Evolutionary conservation across 1,140 invertebrate species (phyloP), one percentile per base, ranked within the genome.

Genomic region (Mycetomoellerius zeteki): DNA sequence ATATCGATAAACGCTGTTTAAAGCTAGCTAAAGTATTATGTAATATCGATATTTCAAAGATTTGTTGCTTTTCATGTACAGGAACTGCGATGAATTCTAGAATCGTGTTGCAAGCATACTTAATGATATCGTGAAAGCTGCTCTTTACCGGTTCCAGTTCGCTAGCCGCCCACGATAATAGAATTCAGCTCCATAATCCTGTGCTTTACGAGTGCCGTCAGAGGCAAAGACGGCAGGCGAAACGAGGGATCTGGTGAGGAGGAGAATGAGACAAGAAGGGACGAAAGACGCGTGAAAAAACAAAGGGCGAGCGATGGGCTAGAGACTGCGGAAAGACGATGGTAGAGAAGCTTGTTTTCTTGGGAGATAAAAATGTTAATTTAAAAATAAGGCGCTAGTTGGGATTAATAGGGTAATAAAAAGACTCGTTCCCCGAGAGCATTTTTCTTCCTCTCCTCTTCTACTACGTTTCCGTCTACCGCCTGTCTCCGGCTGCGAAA

Each of bases 351-450:
- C 91, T 93, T 94, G 93, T 94, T 93, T 93, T 93, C 91, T 89
- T 86, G 65, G 84, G 89, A 93, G 91, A 94, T 94, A 94, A 94
- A 94, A 94, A 94, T 94, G 94, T 94, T 94, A 94, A 94, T 94
- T 94, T 94, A 93, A 94, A 94, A 94, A 94, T 94, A 94, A 94
- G 92, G 93, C 89, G 92, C 94, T 94, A 94, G 93, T 94, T 94
- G 93, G 92, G 90, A 94, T 94, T 94, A 94, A 94, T 94, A 94
- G 94, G 92, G 89, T 92, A 94, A 93, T 94, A 94, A 94, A 94
- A 94, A 93, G 91, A 84, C 89, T 90, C 90, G 89, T 93, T 88
- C 87, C 81, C 86, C 75, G 67, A 54, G 64, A 86, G 87, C 89
- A 91, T 89, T 90, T 91, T 88, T 92, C 88, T 92, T 92, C 77